Evolutionary conservation across 2,888 invertebrate species (phyloP).

Genomic region (Monoplex corrugatus): DNA sequence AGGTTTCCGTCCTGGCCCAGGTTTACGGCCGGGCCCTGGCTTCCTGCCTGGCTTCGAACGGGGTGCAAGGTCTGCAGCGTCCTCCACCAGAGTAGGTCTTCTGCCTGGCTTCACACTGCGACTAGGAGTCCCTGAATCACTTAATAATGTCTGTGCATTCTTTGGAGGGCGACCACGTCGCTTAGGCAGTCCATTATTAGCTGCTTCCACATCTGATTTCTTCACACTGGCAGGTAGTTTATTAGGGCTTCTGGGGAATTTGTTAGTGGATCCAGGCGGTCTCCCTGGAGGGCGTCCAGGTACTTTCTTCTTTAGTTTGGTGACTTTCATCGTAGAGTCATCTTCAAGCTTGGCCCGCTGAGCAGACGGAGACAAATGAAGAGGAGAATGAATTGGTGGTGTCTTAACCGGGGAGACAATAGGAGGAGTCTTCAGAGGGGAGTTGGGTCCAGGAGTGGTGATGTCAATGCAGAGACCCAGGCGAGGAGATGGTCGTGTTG

Average conservation of each 20-base stretch:
- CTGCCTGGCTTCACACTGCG: constrained; percentile 17
- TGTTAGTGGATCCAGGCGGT: constrained; percentile 53
- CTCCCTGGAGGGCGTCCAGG: constrained; percentile 60
- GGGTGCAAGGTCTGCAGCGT: background rate
- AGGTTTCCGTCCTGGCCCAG: constrained; percentile 37
- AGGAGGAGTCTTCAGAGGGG: constrained; percentile 45
- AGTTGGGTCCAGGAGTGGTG: constrained; percentile 49
- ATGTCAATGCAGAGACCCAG: constrained; percentile 48
- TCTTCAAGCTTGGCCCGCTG: constrained; percentile 43
- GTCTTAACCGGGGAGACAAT: constrained; percentile 56
- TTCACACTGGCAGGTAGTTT: constrained; percentile 28
- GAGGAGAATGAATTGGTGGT: constrained; percentile 37
- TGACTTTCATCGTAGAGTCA: constrained; percentile 44
- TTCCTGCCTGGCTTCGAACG: constrained; percentile 16
- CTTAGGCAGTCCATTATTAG: constrained; percentile 52
- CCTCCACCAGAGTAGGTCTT: background rate
- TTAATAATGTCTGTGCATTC: background rate
- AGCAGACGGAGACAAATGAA: constrained; percentile 20
- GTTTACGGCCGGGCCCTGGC: constrained; percentile 54
- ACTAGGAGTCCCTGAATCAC: background rate
- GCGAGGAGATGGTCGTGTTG: constrained; percentile 48
- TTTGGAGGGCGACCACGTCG: constrained; percentile 58
- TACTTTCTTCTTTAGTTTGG: constrained; percentile 54
- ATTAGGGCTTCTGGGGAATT: background rate
- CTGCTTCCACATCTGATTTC: background rate